Base-by-base conservation (phyloP, 1,140 invertebrate genomes). In the Eciton burchellii region DNA sequence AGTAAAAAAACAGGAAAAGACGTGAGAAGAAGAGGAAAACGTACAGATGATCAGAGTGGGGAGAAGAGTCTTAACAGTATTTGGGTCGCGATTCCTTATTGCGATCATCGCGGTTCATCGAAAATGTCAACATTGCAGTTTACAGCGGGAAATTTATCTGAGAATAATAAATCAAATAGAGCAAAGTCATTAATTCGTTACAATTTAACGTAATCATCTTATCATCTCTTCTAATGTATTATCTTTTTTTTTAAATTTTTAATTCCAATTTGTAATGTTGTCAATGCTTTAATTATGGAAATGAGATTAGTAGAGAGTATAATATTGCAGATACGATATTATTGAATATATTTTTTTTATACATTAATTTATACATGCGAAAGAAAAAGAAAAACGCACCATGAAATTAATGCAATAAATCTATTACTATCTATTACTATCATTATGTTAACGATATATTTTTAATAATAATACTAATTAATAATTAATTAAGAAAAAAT, bases 11-110 rank as follows among this genome's bases (percentile, higher is more conserved):
- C 3, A 68, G 6, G n/a, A 43, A 68, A 19, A 76, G 14, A 52
- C 1, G 35, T 35, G 12, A 77, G 63, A 9, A 65, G n/a, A 21
- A 73, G 56, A 66, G 41, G 59, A 76, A 35, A 68, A 3, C 11
- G 0, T 16, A 19, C 29, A 11, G n/a, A 43, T 29, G 11, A 70
- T 57, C n/a, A 43, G n/a, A 3, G 41, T 68, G 49, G 24, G n/a
- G 74, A 12, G 74, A 68, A 16, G 9, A 5, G 1, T 70, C 35
- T 3, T 29, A 56, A 68, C 45, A 49, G 3, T 29, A 68, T 14
- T 26, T 21, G 11, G 9, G 3, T 70, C 9, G 16, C 65, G 63
- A 77, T 12, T 68, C 24, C 47, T 6, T 21, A 3, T 49, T 12
- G 14, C 21, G 14, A 16, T 68, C 2, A 3, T 49, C 8, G 14